Evolutionary conservation across 2,888 invertebrate genomes (phyloP).

Genomic region (Lithophane leautieri): DNA sequence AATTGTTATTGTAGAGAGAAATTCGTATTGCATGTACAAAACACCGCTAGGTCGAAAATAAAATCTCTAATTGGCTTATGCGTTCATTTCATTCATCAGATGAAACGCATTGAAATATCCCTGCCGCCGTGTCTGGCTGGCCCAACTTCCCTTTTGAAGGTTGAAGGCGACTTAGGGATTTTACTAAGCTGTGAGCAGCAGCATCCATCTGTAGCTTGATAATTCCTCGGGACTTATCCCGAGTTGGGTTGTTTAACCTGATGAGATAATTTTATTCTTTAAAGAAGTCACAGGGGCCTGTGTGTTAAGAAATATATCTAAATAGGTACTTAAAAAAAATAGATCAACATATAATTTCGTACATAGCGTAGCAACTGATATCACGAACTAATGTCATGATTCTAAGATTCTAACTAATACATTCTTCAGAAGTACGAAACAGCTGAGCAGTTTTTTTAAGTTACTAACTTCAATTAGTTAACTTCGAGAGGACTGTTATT

Average conservation of each 20-base stretch:
- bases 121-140: background rate
- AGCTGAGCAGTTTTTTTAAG: constrained; percentile 1
- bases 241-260: no score
- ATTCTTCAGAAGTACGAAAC: background rate
- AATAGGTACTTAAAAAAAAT: background rate
- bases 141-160: background rate
- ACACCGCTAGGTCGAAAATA: constrained; percentile 3
- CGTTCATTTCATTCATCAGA: constrained; percentile 22
- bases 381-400: background rate
- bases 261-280: background rate
- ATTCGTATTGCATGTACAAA: background rate
- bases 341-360: background rate
- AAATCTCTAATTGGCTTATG: constrained; percentile 1
- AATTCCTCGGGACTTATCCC: background rate
- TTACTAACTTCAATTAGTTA: constrained; percentile 8
- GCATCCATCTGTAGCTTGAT: background rate
- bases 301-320: background rate
- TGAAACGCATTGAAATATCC: constrained; percentile 1
- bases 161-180: constrained; percentile 1
- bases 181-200: background rate
- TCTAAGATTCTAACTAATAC: constrained; percentile 3
- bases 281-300: background rate
- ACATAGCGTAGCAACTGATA: background rate
- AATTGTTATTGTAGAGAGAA: constrained; percentile 4
- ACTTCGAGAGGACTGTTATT: constrained; percentile 11